Base-by-base conservation (phyloP, 1,140 invertebrate genomes). In the Drosophila nikananu region DNA sequence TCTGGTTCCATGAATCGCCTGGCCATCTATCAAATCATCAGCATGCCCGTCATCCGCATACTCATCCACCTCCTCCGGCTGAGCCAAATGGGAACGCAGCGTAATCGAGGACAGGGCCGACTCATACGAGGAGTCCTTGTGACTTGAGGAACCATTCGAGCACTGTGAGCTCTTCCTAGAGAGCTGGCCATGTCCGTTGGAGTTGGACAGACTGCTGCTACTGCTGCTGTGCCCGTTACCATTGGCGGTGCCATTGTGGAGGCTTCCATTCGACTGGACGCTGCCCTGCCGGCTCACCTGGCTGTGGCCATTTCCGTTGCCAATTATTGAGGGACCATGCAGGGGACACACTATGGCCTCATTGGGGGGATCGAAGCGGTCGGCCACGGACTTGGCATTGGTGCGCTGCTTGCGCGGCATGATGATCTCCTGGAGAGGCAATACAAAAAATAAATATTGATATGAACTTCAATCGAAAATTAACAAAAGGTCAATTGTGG, bases 371-470 rank as follows among this genome's bases (percentile, higher is more conserved):
- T 91, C 91, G 46, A 92, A 92, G 27, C 89, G 74, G 61, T 93
- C 94, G 9, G 96, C 96, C 13, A 97, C 95, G n/a, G 95, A 96
- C 54, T 96, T 95, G 21, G 94, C 94, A 35, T 96, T 94, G n/a
- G 97, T 98, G 59, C 97, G 95, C 93, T 96, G 96, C 86, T 96
- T 95, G 70, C 96, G 95, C 7, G 96, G 96, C 68, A 97, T 94
- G 25, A 97, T 95, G 57, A 97, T 95, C 95, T 97, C 92, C 92
- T 93, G 44, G 4, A 35, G 13, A 27, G 37, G 1, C 2, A 25
- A 9, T 25, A 0, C 27, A 35, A 21, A 17, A 54, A 48, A 64
- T n/a, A 25, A 23, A 37, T 35, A 54, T 57, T 19, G 7, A 13
- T n/a, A 62, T 2, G 7, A 2, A 8, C 15, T 54, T 7, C 15